A percentile compares a stretch with the other conserved stretches of the same genome.
phyloP scores from a whole-genome alignment of 2,888 invertebrate species.

The Drosophila prolongata region DNA sequence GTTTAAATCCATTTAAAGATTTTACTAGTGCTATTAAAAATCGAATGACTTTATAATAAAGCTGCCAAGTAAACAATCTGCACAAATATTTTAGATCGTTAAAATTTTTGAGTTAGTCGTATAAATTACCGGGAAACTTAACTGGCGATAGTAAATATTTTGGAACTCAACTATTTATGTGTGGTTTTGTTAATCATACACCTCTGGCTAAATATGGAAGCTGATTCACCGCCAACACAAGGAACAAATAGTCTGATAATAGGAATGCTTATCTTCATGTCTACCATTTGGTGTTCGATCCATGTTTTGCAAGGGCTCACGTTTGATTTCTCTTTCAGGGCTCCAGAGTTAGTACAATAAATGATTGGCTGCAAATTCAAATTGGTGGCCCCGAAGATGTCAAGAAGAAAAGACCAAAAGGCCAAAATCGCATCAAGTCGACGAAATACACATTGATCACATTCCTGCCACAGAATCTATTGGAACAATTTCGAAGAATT shows the following conservation, averaged over 20 bases:
- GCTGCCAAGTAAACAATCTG: too few species aligned
- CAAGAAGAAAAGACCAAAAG: slow-evolving; percentile 77
- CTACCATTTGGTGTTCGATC: slow-evolving; percentile 3
- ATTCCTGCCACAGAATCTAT: slow-evolving; percentile 92
- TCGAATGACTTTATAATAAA: too few species aligned
- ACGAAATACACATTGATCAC: slow-evolving; percentile 91
- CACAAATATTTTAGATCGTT: too few species aligned
- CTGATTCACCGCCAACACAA: neutral
- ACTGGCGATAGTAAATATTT: too few species aligned
- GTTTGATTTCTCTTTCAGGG: slow-evolving; percentile 81
- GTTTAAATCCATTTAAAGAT: too few species aligned
- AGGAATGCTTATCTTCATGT: neutral
- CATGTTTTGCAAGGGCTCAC: neutral
- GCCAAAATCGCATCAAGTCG: slow-evolving; percentile 86
- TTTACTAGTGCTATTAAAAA: too few species aligned
- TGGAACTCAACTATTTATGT: too few species aligned
- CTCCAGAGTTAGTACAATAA: slow-evolving; percentile 86
- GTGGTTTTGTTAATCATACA: too few species aligned
- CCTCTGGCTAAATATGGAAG: slow-evolving; percentile 1
- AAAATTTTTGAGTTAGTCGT: too few species aligned
- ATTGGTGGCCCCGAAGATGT: slow-evolving; percentile 86
- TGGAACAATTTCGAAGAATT: slow-evolving; percentile 92
- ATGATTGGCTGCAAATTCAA: slow-evolving; percentile 87
- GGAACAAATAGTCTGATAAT: slow-evolving; percentile 1
- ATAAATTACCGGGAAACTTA: too few species aligned